These are phyloP conservation scores for Boloria selene DNA, from an alignment of 2,888 invertebrate species.

Conservation along the genomic window DNA sequence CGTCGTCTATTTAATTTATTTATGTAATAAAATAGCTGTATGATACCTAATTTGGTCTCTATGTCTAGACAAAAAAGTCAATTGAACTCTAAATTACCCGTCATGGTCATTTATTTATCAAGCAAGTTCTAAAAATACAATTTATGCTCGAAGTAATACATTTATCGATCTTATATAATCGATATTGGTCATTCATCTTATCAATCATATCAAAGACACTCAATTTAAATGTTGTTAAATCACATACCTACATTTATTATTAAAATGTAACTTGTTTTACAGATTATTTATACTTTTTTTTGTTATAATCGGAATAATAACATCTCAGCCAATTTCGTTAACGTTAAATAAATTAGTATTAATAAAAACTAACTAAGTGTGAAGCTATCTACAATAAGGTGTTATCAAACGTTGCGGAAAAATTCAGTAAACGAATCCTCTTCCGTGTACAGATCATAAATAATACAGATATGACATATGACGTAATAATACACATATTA, in stretches of 20 bases:
- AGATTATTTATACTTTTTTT: too few relatives aligned
- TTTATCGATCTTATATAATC: not conserved
- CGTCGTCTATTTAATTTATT: too few relatives aligned
- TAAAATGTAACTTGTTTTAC: too few relatives aligned
- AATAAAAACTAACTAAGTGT: too few relatives aligned
- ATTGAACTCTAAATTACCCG: constrained; percentile 5
- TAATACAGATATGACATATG: constrained; percentile 8
- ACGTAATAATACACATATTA: constrained; percentile 6
- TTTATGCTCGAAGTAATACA: not conserved
- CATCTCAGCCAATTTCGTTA: too few relatives aligned
- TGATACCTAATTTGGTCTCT: not conserved
- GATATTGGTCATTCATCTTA: not conserved
- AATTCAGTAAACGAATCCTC: not conserved
- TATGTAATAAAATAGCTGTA: too few relatives aligned
- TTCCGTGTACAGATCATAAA: not conserved
- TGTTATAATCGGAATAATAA: too few relatives aligned
- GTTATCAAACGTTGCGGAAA: too few relatives aligned
- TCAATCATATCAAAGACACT: not conserved
- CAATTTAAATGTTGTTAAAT: not conserved
- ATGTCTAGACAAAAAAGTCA: constrained; percentile 14
- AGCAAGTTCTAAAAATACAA: constrained; percentile 25
- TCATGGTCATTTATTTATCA: constrained; percentile 20
- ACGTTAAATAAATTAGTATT: too few relatives aligned
- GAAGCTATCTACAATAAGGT: too few relatives aligned
- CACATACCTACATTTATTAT: not conserved